Conservation (phyloP, 2,888 invertebrate genomes). For the Mermis nigrescens region DNA sequence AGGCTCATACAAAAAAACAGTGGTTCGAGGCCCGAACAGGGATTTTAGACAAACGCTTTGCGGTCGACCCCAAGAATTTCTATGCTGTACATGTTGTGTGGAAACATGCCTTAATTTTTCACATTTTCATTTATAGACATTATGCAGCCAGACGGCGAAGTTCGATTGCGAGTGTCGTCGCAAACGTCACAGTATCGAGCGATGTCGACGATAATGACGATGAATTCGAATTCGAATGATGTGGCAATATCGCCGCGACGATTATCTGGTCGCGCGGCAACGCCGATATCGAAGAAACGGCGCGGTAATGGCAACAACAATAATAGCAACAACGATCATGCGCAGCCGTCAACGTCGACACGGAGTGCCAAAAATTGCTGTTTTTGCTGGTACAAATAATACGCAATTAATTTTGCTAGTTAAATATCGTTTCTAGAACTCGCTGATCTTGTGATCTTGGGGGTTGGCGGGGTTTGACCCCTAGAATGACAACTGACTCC, state of each 20-base stretch:
- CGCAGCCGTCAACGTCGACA: not conserved
- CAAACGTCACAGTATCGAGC: not conserved
- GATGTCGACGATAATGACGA: not conserved
- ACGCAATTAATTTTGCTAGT: no score
- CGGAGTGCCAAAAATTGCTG: not conserved
- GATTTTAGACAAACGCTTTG: no score
- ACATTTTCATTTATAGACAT: not conserved
- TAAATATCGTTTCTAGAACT: no score
- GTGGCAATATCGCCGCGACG: not conserved
- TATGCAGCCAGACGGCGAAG: not conserved
- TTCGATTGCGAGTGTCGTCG: not conserved
- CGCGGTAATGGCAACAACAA: not conserved
- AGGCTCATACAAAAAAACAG: no score
- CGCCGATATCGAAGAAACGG: not conserved
- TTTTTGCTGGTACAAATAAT: slow-evolving; percentile 6
- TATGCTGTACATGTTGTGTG: no score
- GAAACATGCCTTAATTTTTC: no score
- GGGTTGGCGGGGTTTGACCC: no score
- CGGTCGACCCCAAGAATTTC: no score
- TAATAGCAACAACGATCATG: not conserved
- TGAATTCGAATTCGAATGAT: not conserved
- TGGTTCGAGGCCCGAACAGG: no score
- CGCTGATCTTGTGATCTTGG: no score
- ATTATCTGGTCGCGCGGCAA: not conserved
- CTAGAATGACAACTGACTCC: no score